phyloP scores from a whole-genome alignment of 1,140 invertebrate species.

The Zaprionus africanus region DNA sequence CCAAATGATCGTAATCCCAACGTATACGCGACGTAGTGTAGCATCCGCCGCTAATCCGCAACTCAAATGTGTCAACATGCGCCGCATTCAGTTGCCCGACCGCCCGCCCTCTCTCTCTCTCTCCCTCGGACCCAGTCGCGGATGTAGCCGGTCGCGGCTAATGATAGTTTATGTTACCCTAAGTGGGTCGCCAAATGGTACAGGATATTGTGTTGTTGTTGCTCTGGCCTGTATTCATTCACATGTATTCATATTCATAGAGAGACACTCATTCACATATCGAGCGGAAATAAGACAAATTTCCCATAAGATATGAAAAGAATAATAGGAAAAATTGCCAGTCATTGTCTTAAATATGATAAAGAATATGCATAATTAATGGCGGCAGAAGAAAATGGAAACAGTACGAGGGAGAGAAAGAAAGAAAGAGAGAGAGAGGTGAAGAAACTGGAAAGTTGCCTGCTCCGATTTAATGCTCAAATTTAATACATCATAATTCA shows the following conservation, averaged over 20 bases:
- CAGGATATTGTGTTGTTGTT: slow-evolving; percentile 29
- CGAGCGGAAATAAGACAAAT: slow-evolving; percentile 36
- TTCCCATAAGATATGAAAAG: slow-evolving; percentile 32
- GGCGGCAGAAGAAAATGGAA: too few species aligned
- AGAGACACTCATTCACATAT: slow-evolving; percentile 18
- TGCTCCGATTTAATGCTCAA: not conserved
- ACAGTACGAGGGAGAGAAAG: not conserved
- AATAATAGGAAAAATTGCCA: slow-evolving; percentile 23
- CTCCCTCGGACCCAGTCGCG: not conserved
- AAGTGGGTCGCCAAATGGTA: slow-evolving; percentile 70
- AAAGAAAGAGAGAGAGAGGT: not conserved
- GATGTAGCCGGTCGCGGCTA: slow-evolving; percentile 23
- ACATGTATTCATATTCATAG: slow-evolving; percentile 9
- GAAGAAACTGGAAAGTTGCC: too few species aligned
- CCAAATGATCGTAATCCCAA: slow-evolving; percentile 84
- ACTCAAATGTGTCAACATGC: slow-evolving; percentile 83
- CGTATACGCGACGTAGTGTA: slow-evolving; percentile 27
- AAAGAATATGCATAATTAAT: slow-evolving; percentile 7
- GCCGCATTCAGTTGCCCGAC: slow-evolving; percentile 51
- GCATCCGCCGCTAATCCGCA: slow-evolving; percentile 80
- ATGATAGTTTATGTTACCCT: slow-evolving; percentile 67
- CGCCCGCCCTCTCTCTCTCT: slow-evolving; percentile 4
- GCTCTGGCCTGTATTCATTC: not conserved
- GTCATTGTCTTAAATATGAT: slow-evolving; percentile 33
- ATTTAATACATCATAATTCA: not conserved